These are phyloP conservation scores for Chiloscyllium plagiosum DNA, from an alignment of 2,113 vertebrate species.

Conservation along the genomic window DNA sequence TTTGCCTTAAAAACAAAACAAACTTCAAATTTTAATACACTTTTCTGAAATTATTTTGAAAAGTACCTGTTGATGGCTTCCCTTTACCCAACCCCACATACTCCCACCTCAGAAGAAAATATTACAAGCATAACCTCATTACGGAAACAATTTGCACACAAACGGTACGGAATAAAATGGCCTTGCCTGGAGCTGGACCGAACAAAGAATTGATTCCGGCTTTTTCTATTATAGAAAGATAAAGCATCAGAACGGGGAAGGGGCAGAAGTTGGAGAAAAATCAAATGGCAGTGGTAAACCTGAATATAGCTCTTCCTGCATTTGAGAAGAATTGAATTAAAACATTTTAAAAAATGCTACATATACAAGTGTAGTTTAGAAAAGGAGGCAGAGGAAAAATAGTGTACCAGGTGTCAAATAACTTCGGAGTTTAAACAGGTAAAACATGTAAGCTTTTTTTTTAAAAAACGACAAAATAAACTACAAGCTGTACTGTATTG, in stretches of 20 bases:
- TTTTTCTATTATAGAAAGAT: neutral
- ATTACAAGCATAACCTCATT: neutral
- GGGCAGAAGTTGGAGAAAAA: neutral
- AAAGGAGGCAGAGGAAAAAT: neutral
- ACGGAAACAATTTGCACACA: neutral
- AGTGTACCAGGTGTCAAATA: constrained; percentile 22
- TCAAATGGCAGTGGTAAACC: neutral
- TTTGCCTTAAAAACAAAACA: constrained; percentile 1
- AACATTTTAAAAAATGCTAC: constrained; percentile 26
- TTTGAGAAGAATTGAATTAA: neutral
- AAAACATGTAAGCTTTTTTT: constrained; percentile 20
- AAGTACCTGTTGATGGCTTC: constrained; percentile 13
- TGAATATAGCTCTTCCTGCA: neutral
- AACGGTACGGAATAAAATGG: neutral
- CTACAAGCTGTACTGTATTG: constrained; percentile 33
- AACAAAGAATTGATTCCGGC: neutral
- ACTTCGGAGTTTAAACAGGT: neutral
- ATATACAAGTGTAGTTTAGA: constrained; percentile 29
- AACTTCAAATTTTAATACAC: constrained; percentile 6
- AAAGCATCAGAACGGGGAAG: no score
- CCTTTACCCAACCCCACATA: neutral
- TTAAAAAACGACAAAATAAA: neutral
- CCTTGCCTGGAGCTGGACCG: neutral
- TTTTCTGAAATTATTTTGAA: constrained; percentile 14
- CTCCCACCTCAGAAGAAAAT: neutral